Evolutionary conservation across 2,888 invertebrate genomes (phyloP), one percentile per base, ranked within the genome.

Genomic region (Dyspetes luteomarginatus): DNA sequence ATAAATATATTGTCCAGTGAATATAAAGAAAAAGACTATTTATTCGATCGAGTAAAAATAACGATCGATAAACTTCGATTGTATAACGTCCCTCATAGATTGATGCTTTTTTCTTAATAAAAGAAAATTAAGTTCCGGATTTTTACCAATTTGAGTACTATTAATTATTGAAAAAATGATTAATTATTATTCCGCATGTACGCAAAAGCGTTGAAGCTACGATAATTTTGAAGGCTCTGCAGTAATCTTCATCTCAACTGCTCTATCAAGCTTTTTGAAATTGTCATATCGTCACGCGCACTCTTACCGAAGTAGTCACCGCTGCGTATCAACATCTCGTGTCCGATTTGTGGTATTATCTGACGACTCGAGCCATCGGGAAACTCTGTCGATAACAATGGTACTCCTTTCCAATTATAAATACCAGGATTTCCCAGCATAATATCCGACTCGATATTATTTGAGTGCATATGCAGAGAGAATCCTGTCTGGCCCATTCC

Each of bases 401-500:
- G 62, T 0, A 82, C 65, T 7, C 92, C 92, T 41, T 82, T 85
- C 91, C 90, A 91, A 55, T 86, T 84, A 26, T 83, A 82, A 19
- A 90, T 65, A 4, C 92, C 92, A 2, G 92, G 92, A 69, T 88
- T 89, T 4, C 92, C 92, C 9, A 91, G 48, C 3, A 88, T 58
- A 41, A 89, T 64, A 74, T 87, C 76, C 17, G 78, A 74, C n/a
- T 12, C 55, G 3, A 45, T 30, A 5, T 82, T 50, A 15, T 82
- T 50, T 3, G 68, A 50, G 41, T 60, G 36, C 58, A 88, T 52
- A 30, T 89, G 86, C 7, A 87, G 17, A 3, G 91, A 89, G 62
- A 90, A 88, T 5, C 90, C 90, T 17, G 78, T 65, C 82, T 88
- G 81, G 5, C 84, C 86, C 86, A 88, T 85, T 28, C 85, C 87